Evolutionary conservation across 2,888 invertebrate genomes (phyloP).

Genomic region (Luperina nickerlii): DNA sequence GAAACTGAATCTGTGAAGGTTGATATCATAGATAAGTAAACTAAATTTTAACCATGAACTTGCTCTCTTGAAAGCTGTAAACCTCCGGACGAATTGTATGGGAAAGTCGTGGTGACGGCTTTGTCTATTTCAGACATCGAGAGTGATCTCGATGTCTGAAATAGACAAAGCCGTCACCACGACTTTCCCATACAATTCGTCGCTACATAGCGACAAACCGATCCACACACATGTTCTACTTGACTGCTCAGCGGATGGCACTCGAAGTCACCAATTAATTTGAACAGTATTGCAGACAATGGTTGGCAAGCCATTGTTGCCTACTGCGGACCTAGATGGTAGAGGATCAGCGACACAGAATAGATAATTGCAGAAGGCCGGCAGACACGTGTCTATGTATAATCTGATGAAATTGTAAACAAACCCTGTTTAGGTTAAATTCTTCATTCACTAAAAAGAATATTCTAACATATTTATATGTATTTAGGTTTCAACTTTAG

Average conservation of each 20-base stretch:
- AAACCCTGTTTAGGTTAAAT: not conserved
- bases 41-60: not conserved
- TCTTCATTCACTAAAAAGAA: not conserved
- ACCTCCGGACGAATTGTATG: no score
- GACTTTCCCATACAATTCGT: not conserved
- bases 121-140: no score
- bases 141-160: not conserved
- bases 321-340: conserved; percentile 4
- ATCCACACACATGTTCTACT: conserved; percentile 9
- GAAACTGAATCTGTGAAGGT: not conserved
- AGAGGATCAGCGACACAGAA: not conserved
- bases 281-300: conserved; percentile 57
- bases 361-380: not conserved
- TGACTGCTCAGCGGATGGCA: conserved; percentile 21
- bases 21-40: not conserved
- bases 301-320: conserved; percentile 31
- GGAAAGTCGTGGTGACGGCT: no score
- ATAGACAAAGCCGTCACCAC: not conserved
- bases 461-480: not conserved
- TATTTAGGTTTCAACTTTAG: not conserved
- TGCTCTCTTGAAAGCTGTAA: not conserved
- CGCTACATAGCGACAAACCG: not conserved
- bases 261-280: conserved; percentile 57
- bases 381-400: no score
- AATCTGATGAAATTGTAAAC: not conserved